Evolutionary conservation across 1,140 invertebrate genomes (phyloP), one percentile per base, ranked within the genome.

Genomic region (Elymnias hypermnestra): DNA sequence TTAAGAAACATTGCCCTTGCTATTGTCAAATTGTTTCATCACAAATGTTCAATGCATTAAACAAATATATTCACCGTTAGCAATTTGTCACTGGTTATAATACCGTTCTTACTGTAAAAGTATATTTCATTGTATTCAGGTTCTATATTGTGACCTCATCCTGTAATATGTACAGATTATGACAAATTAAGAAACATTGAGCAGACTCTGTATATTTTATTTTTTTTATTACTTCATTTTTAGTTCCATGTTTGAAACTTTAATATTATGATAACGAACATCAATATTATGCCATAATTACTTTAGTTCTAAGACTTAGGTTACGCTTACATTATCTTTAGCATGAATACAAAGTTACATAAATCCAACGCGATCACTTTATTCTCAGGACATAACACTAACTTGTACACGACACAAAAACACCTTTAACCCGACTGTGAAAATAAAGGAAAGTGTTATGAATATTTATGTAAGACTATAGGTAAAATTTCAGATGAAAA

Each of bases 401-500:
- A 39, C 10, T 10, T 22, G 25, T 14, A 56, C 39, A 53, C 52
- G 46, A 54, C 47, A 42, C 17, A 15, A 53, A 29, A 47, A 45
- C 35, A 67, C 60, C 59, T 66, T 53, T 60, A 44, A 66, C 56
- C 55, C 43, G 5, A 19, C 35, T 22, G 33, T 29, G 51, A 40
- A 50, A 63, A 60, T 57, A 59, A 61, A 48, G 53, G 57, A 29
- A 51, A 48, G 52, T 47, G 57, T 60, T 57, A 63, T 63, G 54
- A 53, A 66, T 57, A 53, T 53, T 60, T 60, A 63, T 60, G 57
- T 45, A 43, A 49, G 42, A 49, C 49, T 53, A 53, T 63, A 59
- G 51, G 50, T 63, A 76, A 73, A 74, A 66, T 50, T 10, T 17
- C 53, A 59, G 54, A 69, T 67, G 64, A 78, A 82, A 82, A 68